A percentile compares a stretch with the other conserved stretches of the same genome.
These are phyloP conservation scores for Drosophila tani DNA, from an alignment of 1,140 invertebrate genomes.

Conservation along the genomic window DNA sequence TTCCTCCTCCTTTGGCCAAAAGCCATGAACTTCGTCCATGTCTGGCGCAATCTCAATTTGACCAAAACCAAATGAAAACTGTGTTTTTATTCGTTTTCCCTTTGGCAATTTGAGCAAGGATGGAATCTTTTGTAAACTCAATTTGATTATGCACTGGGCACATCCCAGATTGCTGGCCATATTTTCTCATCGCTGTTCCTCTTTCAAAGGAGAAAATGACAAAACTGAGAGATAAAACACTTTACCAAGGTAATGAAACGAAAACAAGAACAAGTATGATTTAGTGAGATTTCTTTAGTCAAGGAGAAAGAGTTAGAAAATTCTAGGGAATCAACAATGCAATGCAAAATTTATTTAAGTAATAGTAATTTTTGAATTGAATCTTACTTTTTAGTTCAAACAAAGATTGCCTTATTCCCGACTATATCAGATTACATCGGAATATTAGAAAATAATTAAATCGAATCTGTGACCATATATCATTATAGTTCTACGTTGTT, in stretches of 20 bases:
- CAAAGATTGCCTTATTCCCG: no score
- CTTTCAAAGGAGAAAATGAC: slow-evolving; percentile 5
- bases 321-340: not conserved
- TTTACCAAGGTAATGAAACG: slow-evolving; percentile 26
- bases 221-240: not conserved
- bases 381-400: not conserved
- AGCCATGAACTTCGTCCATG: slow-evolving; percentile 52
- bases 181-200: slow-evolving; percentile 7
- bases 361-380: not conserved
- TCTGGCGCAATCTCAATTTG: slow-evolving; percentile 37
- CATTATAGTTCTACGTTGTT: not conserved
- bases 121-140: slow-evolving; percentile 41
- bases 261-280: slow-evolving; percentile 18
- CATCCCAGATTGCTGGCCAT: slow-evolving; percentile 18
- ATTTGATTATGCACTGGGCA: slow-evolving; percentile 46
- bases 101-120: slow-evolving; percentile 33
- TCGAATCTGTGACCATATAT: not conserved
- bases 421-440: no score
- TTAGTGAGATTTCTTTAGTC: not conserved
- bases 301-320: no score
- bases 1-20: slow-evolving; percentile 41
- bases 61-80: slow-evolving; percentile 41
- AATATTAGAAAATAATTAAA: not conserved
- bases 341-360: not conserved
- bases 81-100: slow-evolving; percentile 40